Evolutionary conservation across 2,888 invertebrate genomes (phyloP).

Genomic region (Boloria euphrosyne): DNA sequence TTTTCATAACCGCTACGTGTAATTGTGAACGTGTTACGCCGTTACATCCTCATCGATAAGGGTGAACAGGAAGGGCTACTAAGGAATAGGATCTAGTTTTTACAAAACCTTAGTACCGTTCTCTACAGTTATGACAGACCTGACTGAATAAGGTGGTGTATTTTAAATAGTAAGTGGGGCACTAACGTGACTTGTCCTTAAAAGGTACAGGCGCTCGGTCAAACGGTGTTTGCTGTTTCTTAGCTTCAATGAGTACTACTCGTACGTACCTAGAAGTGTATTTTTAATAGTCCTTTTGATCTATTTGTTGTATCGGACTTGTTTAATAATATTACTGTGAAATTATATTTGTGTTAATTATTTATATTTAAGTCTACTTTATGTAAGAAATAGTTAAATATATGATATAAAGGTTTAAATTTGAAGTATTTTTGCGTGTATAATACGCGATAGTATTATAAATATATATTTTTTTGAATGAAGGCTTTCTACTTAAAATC

Average conservation of each 20-base stretch:
- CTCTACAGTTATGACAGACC: constrained; percentile 40
- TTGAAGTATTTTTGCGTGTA: too few relatives aligned
- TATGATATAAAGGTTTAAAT: too few relatives aligned
- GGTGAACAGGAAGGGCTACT: constrained; percentile 53
- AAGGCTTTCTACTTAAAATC: too few relatives aligned
- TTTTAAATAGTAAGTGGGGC: constrained; percentile 40
- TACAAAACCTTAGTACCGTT: constrained; percentile 39
- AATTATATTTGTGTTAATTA: too few relatives aligned
- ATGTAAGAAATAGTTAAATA: too few relatives aligned
- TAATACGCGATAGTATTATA: too few relatives aligned
- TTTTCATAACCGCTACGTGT: background rate
- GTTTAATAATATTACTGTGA: too few relatives aligned
- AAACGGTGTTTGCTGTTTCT: constrained; percentile 6
- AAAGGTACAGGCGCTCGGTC: background rate
- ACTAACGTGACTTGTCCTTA: constrained; percentile 27
- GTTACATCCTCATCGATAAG: constrained; percentile 49
- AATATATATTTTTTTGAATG: too few relatives aligned
- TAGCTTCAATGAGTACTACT: background rate
- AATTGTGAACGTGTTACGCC: background rate
- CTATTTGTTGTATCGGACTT: too few relatives aligned
- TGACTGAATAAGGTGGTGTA: constrained; percentile 35
- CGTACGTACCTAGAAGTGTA: too few relatives aligned
- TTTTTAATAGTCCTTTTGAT: too few relatives aligned
- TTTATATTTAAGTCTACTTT: too few relatives aligned
- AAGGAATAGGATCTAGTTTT: constrained; percentile 50